Conservation (phyloP, 2,888 invertebrate species). For the Parnassius smintheus region DNA sequence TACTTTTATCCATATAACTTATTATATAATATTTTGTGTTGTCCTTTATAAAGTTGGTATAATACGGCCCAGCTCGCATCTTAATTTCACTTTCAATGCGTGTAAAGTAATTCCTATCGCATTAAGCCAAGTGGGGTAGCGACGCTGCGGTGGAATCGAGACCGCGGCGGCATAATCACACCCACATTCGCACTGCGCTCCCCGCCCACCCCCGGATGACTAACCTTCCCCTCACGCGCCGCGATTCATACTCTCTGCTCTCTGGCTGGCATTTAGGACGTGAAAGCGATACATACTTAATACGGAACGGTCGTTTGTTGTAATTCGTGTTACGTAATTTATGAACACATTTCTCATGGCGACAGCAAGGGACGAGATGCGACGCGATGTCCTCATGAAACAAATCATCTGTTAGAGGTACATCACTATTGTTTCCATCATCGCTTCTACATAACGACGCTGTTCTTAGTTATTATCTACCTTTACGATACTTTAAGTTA, state of each 20-base stretch:
- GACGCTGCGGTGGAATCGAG: neutral
- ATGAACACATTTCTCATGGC: neutral
- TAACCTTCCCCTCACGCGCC: neutral
- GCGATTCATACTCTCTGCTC: conserved; percentile 17
- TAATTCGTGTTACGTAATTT: neutral
- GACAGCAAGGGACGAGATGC: neutral
- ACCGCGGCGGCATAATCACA: neutral
- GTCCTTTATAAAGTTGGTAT: no score
- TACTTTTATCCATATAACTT: no score
- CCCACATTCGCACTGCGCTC: conserved; percentile 1
- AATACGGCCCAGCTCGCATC: no score
- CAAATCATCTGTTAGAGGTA: no score
- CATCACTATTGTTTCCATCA: no score
- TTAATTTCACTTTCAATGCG: neutral
- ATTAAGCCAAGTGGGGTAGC: neutral
- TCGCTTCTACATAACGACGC: no score
- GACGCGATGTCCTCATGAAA: neutral
- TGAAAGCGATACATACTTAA: conserved; percentile 12
- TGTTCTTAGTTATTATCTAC: no score
- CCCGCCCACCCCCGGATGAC: neutral
- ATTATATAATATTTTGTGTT: no score
- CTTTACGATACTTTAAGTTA: no score
- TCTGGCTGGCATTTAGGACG: conserved; percentile 21
- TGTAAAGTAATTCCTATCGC: neutral
- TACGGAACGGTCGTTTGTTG: conserved; percentile 10